Base-by-base conservation (phyloP, 1,140 invertebrate species). In the Propsilocerus akamusi region DNA sequence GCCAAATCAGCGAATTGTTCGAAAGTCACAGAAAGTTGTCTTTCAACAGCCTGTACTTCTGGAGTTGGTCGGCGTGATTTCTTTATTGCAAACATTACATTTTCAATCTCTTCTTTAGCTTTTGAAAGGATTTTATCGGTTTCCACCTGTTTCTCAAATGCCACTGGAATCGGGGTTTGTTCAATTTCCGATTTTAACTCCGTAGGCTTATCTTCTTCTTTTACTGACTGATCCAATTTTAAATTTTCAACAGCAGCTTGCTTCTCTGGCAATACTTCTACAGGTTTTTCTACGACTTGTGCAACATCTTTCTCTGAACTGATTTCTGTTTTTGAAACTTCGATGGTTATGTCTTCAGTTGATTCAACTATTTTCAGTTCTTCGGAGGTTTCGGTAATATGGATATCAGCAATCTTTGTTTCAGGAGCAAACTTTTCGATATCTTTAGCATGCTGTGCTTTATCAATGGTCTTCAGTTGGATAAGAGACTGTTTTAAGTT, bases 321-420 rank as follows among this genome's bases (percentile, higher is more conserved):
- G 47, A 17, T 41, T 49, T 56, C 53, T 49, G 20, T 48, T 49
- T 53, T 41, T 22, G 53, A 34, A 47, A 49, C 46, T 34, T 56
- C 51, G 50, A 55, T 51, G 26, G 46, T 25, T 48, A 23, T 25
- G 52, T 52, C 14, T 24, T 50, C n/a, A 47, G 49, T 46, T 28
- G 47, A 17, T 51, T 55, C 49, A 17, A 37, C 52, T 26, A 37
- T 48, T 28, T 25, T 23, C 10, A 26, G 26, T 25, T 47, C 48
- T 37, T 25, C 3, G 12, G 28, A 8, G 5, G 0, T n/a, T 28
- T 51, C 30, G 3, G 5, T 23, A 4, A 30, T 28, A 37, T 4
- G 20, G 17, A 26, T 34, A 51, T 25, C 28, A 10, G 2, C 24
- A n/a, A 48, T 32, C 48, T 5, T 50, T 4, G 22, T 20, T 50